Percentiles rank a stretch among this genome's conserved stretches.
Evolutionary conservation across 2,113 vertebrate species (phyloP).

Genomic region (Ammodytes dubius): DNA sequence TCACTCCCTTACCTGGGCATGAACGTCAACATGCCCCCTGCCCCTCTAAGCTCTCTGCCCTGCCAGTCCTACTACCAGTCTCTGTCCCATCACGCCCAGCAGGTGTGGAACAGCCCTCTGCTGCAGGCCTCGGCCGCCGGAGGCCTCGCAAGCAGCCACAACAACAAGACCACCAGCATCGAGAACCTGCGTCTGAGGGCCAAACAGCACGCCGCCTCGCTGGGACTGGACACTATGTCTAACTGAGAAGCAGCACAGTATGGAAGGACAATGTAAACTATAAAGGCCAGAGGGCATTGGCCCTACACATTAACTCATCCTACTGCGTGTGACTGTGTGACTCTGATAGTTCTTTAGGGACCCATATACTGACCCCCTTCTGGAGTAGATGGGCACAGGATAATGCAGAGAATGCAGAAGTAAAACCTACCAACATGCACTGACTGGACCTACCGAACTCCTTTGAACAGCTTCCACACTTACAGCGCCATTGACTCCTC

Average conservation of each 20-base stretch:
- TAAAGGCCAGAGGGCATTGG: conserved; percentile 7
- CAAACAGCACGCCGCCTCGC: conserved; percentile 96
- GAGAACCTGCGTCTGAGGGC: conserved; percentile 97
- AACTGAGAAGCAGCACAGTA: conserved; percentile 85
- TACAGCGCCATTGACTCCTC: conserved; percentile 10
- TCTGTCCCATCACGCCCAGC: conserved; percentile 94
- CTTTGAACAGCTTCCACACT: conserved; percentile 32
- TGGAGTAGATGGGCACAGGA: conserved; percentile 29
- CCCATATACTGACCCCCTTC: conserved; percentile 7
- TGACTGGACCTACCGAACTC: conserved; percentile 53
- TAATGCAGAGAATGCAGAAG: conserved; percentile 34
- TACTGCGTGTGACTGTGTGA: conserved; percentile 43
- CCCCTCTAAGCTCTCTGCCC: conserved; percentile 92
- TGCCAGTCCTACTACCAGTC: conserved; percentile 99
- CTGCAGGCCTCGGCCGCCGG: conserved; percentile 89
- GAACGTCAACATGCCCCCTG: conserved; percentile 94
- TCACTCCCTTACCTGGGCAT: conserved; percentile 96
- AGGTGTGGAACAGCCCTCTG: conserved; percentile 95
- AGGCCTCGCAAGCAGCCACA: conserved; percentile 87
- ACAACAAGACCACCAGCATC: conserved; percentile 99
- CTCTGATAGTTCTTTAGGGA: conserved; percentile 54
- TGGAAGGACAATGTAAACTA: conserved; percentile 14
- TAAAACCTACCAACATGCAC: conserved; percentile 34
- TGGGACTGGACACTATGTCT: conserved; percentile 96
- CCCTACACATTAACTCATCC: conserved; percentile 27